Conservation (phyloP, 2,888 invertebrate genomes). For the Argyresthia goedartella region DNA sequence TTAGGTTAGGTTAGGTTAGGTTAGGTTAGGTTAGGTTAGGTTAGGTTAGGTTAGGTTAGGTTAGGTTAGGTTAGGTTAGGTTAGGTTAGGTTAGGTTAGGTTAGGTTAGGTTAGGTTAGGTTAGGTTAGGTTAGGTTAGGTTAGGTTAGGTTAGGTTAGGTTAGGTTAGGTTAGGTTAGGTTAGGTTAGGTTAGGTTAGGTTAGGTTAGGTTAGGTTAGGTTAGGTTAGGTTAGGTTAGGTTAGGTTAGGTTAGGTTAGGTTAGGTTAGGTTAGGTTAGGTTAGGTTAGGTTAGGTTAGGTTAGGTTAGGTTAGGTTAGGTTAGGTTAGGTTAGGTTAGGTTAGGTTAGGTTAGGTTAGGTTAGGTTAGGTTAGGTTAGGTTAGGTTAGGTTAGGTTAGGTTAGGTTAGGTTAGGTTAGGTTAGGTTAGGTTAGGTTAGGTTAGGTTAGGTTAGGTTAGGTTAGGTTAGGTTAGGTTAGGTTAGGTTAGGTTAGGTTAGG, state of each 20-base stretch:
- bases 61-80: slow-evolving; percentile 4
- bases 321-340: slow-evolving; percentile 10
- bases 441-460: slow-evolving; percentile 13
- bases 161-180: slow-evolving; percentile 8
- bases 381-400: slow-evolving; percentile 11
- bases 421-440: slow-evolving; percentile 11
- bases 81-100: slow-evolving; percentile 15
- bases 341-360: slow-evolving; percentile 12
- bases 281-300: slow-evolving; percentile 19
- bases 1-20: slow-evolving; percentile 7
- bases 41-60: slow-evolving; percentile 9
- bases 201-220: slow-evolving; percentile 9
- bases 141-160: slow-evolving; percentile 10
- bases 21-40: slow-evolving; percentile 7
- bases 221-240: slow-evolving; percentile 16
- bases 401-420: slow-evolving; percentile 11
- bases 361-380: slow-evolving; percentile 12
- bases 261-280: slow-evolving; percentile 15
- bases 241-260: slow-evolving; percentile 20
- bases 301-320: slow-evolving; percentile 14
- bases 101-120: slow-evolving; percentile 15
- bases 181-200: slow-evolving; percentile 8
- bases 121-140: slow-evolving; percentile 9
- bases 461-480: slow-evolving; percentile 12
- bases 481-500: slow-evolving; percentile 12